These are phyloP conservation scores for Spondyliosoma cantharus DNA, from an alignment of 2,797 vertebrate species.

Conservation along the genomic window DNA sequence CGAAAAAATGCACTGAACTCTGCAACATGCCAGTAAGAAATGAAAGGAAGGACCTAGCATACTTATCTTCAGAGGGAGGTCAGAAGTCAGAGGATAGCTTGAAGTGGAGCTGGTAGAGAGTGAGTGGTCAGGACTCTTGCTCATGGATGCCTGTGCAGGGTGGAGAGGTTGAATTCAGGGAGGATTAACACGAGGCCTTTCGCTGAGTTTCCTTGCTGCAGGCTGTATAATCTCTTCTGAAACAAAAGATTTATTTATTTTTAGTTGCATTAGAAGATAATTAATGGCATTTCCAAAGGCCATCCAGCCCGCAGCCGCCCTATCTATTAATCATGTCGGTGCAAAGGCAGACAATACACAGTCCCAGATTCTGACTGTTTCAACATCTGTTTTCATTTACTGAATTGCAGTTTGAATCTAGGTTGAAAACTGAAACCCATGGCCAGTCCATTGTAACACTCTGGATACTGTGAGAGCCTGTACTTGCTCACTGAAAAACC, in stretches of 20 bases:
- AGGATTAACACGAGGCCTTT: background rate
- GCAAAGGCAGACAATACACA: conserved; percentile 33
- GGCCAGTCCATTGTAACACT: conserved; percentile 45
- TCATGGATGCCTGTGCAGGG: conserved; percentile 28
- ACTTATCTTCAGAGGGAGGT: conserved; percentile 7
- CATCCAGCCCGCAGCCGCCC: background rate
- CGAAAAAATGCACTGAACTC: conserved; percentile 1
- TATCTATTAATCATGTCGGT: conserved; percentile 17
- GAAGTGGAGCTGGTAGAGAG: conserved; percentile 2
- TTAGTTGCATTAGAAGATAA: background rate
- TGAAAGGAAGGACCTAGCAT: background rate
- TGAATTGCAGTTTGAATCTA: conserved; percentile 56
- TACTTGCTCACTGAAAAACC: conserved; percentile 52
- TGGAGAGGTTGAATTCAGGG: conserved; percentile 1
- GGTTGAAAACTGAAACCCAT: conserved; percentile 66
- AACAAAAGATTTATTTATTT: conserved; percentile 23
- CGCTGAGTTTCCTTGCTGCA: background rate
- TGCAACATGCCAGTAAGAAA: background rate
- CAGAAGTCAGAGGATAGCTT: conserved; percentile 25
- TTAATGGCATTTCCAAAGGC: background rate
- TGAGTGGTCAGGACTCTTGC: conserved; percentile 1
- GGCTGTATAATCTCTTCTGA: background rate
- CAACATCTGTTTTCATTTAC: conserved; percentile 78
- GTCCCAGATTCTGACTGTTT: conserved; percentile 45
- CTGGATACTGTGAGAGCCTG: conserved; percentile 44